Percentiles rank a stretch among this genome's conserved stretches.
phyloP scores from a whole-genome alignment of 2,113 vertebrate genomes.

The Etheostoma cragini region DNA sequence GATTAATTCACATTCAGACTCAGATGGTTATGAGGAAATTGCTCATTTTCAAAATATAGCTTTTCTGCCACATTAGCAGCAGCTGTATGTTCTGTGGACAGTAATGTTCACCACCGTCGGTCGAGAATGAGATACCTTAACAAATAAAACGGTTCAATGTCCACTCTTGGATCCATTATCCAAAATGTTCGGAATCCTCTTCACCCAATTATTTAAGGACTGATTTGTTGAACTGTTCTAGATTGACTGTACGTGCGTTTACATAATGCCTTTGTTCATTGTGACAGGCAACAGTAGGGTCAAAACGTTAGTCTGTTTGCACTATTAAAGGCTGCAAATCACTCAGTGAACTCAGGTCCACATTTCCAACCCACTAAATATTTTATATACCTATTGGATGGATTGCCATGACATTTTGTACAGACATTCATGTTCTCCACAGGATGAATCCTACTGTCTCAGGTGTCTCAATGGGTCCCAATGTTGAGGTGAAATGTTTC shows the following conservation, averaged over 20 bases:
- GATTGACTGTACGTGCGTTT: not conserved
- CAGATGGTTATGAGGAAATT: not conserved
- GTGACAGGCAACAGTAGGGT: not conserved
- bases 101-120: not conserved
- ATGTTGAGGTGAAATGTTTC: not conserved
- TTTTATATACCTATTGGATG: not conserved
- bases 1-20: constrained; percentile 9
- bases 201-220: not conserved
- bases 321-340: not conserved
- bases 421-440: not conserved
- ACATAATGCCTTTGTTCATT: not conserved
- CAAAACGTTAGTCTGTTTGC: not conserved
- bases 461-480: not conserved
- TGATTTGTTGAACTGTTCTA: not conserved
- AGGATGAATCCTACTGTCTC: not conserved
- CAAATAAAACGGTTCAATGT: not conserved
- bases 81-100: not conserved
- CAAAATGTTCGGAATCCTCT: not conserved
- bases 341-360: not conserved
- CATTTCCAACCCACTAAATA: not conserved
- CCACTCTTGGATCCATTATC: not conserved
- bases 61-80: not conserved
- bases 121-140: not conserved
- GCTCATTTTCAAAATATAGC: not conserved
- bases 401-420: not conserved